These are phyloP conservation scores for Chitala chitala DNA, from an alignment of 2,113 vertebrate species.

Conservation along the genomic window DNA sequence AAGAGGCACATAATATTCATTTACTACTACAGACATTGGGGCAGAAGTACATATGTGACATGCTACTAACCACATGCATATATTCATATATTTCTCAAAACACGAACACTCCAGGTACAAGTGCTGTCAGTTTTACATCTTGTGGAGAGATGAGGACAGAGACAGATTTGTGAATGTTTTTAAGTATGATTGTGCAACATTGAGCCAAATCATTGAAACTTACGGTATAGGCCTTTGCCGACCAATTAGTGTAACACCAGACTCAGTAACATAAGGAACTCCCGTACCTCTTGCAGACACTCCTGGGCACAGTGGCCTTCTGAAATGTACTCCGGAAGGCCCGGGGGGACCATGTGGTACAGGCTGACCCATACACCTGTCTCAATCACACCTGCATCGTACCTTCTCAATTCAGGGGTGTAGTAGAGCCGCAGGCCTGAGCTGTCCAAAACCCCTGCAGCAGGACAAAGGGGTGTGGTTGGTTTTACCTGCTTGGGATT, in stretches of 20 bases:
- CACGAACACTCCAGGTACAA: not conserved
- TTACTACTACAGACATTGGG: not conserved
- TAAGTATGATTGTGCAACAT: not conserved
- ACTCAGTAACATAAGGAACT: not conserved
- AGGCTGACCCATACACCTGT: slow-evolving; percentile 84
- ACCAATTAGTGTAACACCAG: not conserved
- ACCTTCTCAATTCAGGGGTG: slow-evolving; percentile 64
- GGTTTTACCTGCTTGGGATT: not conserved
- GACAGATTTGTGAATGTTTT: too few relatives aligned
- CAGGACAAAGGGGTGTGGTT: too few relatives aligned
- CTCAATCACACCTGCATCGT: slow-evolving; percentile 79
- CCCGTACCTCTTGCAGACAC: slow-evolving; percentile 75
- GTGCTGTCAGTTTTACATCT: too few relatives aligned
- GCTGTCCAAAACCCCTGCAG: slow-evolving; percentile 72
- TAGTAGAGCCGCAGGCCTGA: slow-evolving; percentile 76
- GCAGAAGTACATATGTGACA: not conserved
- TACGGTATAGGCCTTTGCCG: not conserved
- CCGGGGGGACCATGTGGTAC: slow-evolving; percentile 81
- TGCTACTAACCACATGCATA: too few relatives aligned
- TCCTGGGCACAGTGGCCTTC: slow-evolving; percentile 81
- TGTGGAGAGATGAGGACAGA: too few relatives aligned
- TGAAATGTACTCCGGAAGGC: slow-evolving; percentile 72
- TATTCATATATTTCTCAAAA: too few relatives aligned
- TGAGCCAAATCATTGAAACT: too few relatives aligned
- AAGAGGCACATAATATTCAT: not conserved